These are phyloP conservation scores for Galeruca laticollis DNA, from an alignment of 2,888 invertebrate species.

Conservation along the genomic window DNA sequence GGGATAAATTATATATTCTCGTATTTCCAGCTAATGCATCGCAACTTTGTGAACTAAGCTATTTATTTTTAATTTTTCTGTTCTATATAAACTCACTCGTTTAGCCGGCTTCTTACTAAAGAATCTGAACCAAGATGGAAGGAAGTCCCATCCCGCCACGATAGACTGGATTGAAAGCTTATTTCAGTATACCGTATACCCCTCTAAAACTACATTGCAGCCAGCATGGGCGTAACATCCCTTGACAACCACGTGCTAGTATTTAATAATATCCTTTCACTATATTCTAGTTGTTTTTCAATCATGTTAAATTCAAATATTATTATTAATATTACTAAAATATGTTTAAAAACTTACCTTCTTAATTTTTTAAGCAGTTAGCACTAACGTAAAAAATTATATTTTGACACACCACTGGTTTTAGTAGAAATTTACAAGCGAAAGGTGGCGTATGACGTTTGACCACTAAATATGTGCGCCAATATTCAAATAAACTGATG, in stretches of 20 bases:
- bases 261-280: constrained; percentile 6
- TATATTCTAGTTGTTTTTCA: background rate
- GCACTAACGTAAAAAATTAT: constrained; percentile 24
- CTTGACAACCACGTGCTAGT: constrained; percentile 44
- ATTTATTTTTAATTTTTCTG: constrained; percentile 52
- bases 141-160: constrained; percentile 76
- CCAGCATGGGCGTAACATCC: constrained; percentile 66
- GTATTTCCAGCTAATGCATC: constrained; percentile 62
- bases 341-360: constrained; percentile 37
- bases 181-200: constrained; percentile 67
- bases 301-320: constrained; percentile 7
- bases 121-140: constrained; percentile 85
- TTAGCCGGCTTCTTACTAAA: constrained; percentile 77
- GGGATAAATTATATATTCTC: constrained; percentile 73
- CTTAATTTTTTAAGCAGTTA: constrained; percentile 22
- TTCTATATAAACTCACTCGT: constrained; percentile 69
- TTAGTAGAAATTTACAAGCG: constrained; percentile 42
- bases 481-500: constrained; percentile 32
- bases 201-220: constrained; percentile 71
- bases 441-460: constrained; percentile 29
- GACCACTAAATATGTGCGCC: constrained; percentile 31
- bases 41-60: constrained; percentile 51
- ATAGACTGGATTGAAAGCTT: constrained; percentile 68
- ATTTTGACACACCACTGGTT: constrained; percentile 45
- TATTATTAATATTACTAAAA: background rate